These are phyloP conservation scores for Chelmon rostratus DNA, from an alignment of 2,797 vertebrate species.

Conservation along the genomic window DNA sequence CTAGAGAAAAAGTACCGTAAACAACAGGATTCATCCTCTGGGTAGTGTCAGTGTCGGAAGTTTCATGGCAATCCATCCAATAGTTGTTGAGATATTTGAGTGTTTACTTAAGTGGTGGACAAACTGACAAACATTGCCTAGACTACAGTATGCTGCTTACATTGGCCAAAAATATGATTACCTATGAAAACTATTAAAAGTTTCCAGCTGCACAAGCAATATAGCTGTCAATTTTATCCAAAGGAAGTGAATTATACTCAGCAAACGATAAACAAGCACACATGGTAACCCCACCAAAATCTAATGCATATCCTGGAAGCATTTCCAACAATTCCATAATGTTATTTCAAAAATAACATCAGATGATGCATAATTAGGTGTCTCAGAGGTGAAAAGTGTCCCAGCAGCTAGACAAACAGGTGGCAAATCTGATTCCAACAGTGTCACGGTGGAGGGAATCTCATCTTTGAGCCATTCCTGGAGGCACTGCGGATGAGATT, in stretches of 20 bases:
- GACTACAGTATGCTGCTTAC: neutral
- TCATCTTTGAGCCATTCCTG: constrained; percentile 64
- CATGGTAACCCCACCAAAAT: constrained; percentile 47
- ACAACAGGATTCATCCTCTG: neutral
- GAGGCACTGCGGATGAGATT: constrained; percentile 69
- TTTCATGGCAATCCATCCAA: neutral
- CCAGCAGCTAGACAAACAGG: constrained; percentile 75
- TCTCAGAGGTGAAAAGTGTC: constrained; percentile 63
- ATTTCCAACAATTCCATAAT: constrained; percentile 60
- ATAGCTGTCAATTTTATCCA: constrained; percentile 27
- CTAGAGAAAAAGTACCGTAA: neutral
- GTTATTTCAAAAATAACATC: constrained; percentile 61
- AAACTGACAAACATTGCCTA: neutral
- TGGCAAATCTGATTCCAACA: constrained; percentile 78
- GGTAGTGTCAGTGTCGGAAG: too few relatives aligned
- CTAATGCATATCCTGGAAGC: constrained; percentile 54
- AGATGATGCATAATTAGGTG: constrained; percentile 64
- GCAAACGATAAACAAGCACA: constrained; percentile 52
- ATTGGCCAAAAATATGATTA: neutral
- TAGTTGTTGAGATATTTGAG: neutral
- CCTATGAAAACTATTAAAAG: neutral
- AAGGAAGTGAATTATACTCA: constrained; percentile 48
- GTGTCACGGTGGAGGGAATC: constrained; percentile 65
- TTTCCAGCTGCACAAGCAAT: constrained; percentile 25
- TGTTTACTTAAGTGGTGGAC: neutral